Evolutionary conservation across 2,888 invertebrate genomes (phyloP).

Genomic region (Trachelus tabidus): DNA sequence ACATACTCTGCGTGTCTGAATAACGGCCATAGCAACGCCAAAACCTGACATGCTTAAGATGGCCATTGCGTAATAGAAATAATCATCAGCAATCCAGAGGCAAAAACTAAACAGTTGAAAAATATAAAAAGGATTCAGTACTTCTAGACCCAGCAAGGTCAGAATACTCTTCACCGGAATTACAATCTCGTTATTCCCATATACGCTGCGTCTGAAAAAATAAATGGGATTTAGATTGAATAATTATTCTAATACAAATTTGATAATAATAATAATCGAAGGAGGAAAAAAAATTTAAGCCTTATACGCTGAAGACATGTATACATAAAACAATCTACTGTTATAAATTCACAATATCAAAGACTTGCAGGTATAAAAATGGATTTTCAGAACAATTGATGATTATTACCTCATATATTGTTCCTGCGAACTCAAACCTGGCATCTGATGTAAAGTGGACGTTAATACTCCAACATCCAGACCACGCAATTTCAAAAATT

Average conservation of each 20-base stretch:
- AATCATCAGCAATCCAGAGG: constrained; percentile 90
- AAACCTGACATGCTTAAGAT: constrained; percentile 87
- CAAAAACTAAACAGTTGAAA: constrained; percentile 93
- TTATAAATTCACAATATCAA: neutral
- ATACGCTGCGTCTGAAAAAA: constrained; percentile 77
- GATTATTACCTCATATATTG: constrained; percentile 73
- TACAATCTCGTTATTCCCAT: constrained; percentile 85
- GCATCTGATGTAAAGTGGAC: constrained; percentile 73
- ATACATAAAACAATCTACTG: neutral
- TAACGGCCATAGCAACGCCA: constrained; percentile 84
- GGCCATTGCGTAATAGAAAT: constrained; percentile 89
- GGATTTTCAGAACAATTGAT: constrained; percentile 25
- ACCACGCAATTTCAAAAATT: constrained; percentile 79
- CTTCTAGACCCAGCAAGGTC: constrained; percentile 81
- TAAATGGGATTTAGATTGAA: constrained; percentile 7
- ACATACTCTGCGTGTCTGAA: constrained; percentile 84
- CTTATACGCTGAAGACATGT: neutral
- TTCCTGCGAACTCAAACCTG: constrained; percentile 71
- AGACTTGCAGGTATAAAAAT: neutral
- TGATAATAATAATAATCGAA: neutral
- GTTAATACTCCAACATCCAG: constrained; percentile 77
- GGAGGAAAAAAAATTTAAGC: neutral
- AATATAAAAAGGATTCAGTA: constrained; percentile 94
- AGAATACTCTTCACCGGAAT: constrained; percentile 81
- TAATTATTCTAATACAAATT: neutral